phyloP scores from a whole-genome alignment of 2,888 invertebrate genomes.

The Scrobipalpa atriplicella region DNA sequence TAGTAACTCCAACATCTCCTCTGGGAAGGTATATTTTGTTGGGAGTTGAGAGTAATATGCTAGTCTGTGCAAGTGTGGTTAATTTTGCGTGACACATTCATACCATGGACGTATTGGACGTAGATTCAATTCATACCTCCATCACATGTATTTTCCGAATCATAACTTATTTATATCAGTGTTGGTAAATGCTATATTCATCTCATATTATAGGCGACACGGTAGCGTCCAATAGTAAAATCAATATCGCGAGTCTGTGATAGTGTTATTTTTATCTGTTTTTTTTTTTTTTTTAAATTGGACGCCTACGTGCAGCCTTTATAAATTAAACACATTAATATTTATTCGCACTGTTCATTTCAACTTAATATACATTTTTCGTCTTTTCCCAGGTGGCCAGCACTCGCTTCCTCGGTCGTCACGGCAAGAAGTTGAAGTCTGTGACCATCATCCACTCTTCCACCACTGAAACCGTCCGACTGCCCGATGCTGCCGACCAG shows the following conservation, averaged over 20 bases:
- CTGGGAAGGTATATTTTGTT: slow-evolving; percentile 44
- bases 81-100: neutral
- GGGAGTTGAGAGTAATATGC: neutral
- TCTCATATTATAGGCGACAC: too few species aligned
- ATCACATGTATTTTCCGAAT: neutral
- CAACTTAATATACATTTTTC: too few species aligned
- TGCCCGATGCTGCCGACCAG: slow-evolving; percentile 89
- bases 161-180: neutral
- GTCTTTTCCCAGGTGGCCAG: slow-evolving; percentile 86
- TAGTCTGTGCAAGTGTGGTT: neutral
- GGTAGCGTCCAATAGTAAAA: too few species aligned
- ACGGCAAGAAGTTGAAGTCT: slow-evolving; percentile 91
- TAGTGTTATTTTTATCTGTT: too few species aligned
- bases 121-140: neutral
- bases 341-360: too few species aligned
- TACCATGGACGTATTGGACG: too few species aligned
- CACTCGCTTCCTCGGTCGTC: slow-evolving; percentile 91
- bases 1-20: slow-evolving; percentile 34
- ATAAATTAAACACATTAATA: too few species aligned
- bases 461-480: slow-evolving; percentile 93
- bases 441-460: slow-evolving; percentile 95
- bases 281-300: too few species aligned
- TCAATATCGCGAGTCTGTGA: too few species aligned
- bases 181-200: neutral
- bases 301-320: too few species aligned